Conservation (phyloP, 1,140 invertebrate genomes). For the Penaeus japonicus region DNA sequence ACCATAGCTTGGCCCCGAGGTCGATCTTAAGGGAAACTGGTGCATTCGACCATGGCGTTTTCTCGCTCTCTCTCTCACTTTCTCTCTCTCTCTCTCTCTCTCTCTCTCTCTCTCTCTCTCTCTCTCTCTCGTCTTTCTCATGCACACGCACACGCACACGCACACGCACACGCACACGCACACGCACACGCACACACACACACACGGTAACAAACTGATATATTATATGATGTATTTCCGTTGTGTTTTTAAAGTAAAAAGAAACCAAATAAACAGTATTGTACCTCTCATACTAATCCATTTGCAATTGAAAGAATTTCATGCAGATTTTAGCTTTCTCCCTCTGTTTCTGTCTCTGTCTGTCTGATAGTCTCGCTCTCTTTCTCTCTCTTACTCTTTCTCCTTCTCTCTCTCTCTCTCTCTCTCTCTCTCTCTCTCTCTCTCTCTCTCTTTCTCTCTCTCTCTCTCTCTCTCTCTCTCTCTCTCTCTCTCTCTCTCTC, state of each 20-base stretch:
- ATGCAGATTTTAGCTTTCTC: neutral
- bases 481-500: no score
- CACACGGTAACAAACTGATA: neutral
- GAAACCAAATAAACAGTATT: no score
- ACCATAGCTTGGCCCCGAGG: no score
- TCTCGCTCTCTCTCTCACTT: neutral
- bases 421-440: neutral
- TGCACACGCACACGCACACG: neutral
- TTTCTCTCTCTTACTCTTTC: neutral
- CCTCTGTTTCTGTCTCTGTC: no score
- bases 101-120: neutral
- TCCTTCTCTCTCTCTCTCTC: neutral
- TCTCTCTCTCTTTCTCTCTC: neutral
- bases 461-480: neutral
- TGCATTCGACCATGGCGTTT: neutral
- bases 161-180: neutral
- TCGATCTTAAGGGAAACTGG: no score
- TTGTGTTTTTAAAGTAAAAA: no score
- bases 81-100: neutral
- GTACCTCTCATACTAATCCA: no score
- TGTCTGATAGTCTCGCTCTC: neutral
- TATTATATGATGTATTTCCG: neutral
- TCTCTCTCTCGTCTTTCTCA: neutral
- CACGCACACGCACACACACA: slow-evolving; percentile 7
- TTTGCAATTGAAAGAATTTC: no score